phyloP scores from a whole-genome alignment of 2,888 invertebrate species.

The Ptychoptera albimana region DNA sequence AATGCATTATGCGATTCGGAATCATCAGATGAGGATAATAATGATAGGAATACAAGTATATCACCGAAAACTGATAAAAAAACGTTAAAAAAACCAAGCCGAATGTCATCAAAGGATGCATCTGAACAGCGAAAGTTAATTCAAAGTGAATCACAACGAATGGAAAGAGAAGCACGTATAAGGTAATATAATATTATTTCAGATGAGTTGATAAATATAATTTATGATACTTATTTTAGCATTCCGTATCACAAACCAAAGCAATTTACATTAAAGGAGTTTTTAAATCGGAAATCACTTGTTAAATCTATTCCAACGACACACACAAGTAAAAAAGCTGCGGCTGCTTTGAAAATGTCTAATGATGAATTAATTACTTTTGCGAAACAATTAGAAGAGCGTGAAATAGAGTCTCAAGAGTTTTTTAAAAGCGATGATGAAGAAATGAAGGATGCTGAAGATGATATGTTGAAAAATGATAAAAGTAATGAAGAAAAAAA shows the following conservation, averaged over 20 bases:
- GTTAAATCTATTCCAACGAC: constrained; percentile 19
- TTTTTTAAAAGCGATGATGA: constrained; percentile 61
- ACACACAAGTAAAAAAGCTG: constrained; percentile 28
- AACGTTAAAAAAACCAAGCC: too few relatives aligned
- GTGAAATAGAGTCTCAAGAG: constrained; percentile 55
- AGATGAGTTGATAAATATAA: too few relatives aligned
- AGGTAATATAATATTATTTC: constrained; percentile 11
- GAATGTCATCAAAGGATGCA: too few relatives aligned
- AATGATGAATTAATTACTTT: constrained; percentile 45
- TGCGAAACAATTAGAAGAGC: constrained; percentile 49
- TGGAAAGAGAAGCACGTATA: constrained; percentile 58
- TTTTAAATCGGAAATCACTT: constrained; percentile 38
- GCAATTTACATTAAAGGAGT: constrained; percentile 62
- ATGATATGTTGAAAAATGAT: background rate
- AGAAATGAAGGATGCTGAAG: constrained; percentile 25
- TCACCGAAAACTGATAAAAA: too few relatives aligned
- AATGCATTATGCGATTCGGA: too few relatives aligned
- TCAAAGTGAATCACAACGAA: constrained; percentile 68
- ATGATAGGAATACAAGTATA: too few relatives aligned
- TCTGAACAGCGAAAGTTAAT: constrained; percentile 53
- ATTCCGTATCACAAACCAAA: constrained; percentile 80
- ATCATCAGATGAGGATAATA: too few relatives aligned
- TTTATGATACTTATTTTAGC: constrained; percentile 23
- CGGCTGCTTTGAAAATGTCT: constrained; percentile 47
- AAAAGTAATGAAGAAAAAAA: background rate